Evolutionary conservation across 2,888 invertebrate genomes (phyloP).

Genomic region (Carabus problematicus): DNA sequence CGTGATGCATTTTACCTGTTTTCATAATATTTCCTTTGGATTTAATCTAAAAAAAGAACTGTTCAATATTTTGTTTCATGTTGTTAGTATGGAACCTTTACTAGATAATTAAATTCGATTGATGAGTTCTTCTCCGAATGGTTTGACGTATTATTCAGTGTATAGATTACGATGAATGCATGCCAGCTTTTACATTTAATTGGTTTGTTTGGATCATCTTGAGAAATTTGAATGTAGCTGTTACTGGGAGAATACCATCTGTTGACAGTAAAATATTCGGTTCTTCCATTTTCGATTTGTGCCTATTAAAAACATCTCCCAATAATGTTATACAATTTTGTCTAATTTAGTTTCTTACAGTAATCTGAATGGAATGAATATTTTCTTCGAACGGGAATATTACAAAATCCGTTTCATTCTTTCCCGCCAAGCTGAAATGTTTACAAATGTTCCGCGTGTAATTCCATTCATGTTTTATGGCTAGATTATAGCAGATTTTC

Average conservation of each 20-base stretch:
- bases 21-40: slow-evolving; percentile 53
- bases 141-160: slow-evolving; percentile 37
- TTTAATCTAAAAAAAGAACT: slow-evolving; percentile 54
- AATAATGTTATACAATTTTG: too few relatives aligned
- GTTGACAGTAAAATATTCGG: too few relatives aligned
- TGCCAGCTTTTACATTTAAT: slow-evolving; percentile 53
- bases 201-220: slow-evolving; percentile 48
- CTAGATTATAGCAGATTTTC: slow-evolving; percentile 57
- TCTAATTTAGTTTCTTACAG: slow-evolving; percentile 49
- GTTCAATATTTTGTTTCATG: too few relatives aligned
- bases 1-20: slow-evolving; percentile 50
- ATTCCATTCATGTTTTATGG: slow-evolving; percentile 56
- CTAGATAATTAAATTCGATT: slow-evolving; percentile 44
- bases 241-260: slow-evolving; percentile 53
- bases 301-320: not conserved
- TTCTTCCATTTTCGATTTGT: slow-evolving; percentile 4
- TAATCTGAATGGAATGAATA: slow-evolving; percentile 52
- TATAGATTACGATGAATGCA: slow-evolving; percentile 55
- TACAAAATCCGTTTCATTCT: slow-evolving; percentile 51
- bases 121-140: slow-evolving; percentile 3
- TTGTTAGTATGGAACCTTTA: slow-evolving; percentile 4
- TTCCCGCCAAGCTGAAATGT: slow-evolving; percentile 51
- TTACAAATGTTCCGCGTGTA: slow-evolving; percentile 53
- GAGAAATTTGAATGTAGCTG: slow-evolving; percentile 53
- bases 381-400: slow-evolving; percentile 55